Evolutionary conservation across 1,140 invertebrate species (phyloP), one percentile per base, ranked within the genome.

Genomic region (Scylla paramamosain): DNA sequence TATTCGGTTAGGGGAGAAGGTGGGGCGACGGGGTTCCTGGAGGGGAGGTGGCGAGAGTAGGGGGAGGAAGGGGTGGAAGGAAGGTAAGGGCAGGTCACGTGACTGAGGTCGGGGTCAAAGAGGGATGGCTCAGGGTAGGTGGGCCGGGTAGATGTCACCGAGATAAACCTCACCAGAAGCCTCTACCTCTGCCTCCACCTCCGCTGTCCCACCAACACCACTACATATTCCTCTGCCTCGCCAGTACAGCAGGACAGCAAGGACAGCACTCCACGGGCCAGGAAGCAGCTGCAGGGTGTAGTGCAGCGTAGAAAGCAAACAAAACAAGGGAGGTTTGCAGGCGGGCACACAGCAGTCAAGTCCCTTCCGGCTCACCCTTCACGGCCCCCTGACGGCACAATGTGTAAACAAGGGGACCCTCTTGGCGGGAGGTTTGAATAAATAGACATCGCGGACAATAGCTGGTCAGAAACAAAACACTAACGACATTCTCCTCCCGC

Each of bases 391-490:
- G 83, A 89, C 84, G 94, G 94, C 94, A 92, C 94, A 92, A 95
- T 95, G 94, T 95, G 94, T 95, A 95, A 95, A 95, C 94, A 95
- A 95, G 91, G 82, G 90, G 91, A 92, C 90, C 94, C 91, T 95
- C 94, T 92, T 95, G 91, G 94, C 94, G 84, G 94, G 94, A 92
- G 94, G 94, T 92, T 95, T 92, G 94, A 95, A 95, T 95, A 95
- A 95, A 95, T 95, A 95, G 94, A 95, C 91, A 95, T 95, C 39
- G 94, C 83, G 94, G 94, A 95, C 94, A 95, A 95, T 95, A 95
- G 94, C 94, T 77, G 94, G 94, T 95, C 94, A 95, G 94, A 95
- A 95, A 95, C 94, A 95, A 95, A 95, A 95, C 94, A 92, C 94
- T 95, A 95, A 95, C 94, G 90, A 92, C 94, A 92, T 93, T 88